Base-by-base conservation (phyloP, 2,113 vertebrate genomes). In the Chaetorhynchus papuensis region DNA sequence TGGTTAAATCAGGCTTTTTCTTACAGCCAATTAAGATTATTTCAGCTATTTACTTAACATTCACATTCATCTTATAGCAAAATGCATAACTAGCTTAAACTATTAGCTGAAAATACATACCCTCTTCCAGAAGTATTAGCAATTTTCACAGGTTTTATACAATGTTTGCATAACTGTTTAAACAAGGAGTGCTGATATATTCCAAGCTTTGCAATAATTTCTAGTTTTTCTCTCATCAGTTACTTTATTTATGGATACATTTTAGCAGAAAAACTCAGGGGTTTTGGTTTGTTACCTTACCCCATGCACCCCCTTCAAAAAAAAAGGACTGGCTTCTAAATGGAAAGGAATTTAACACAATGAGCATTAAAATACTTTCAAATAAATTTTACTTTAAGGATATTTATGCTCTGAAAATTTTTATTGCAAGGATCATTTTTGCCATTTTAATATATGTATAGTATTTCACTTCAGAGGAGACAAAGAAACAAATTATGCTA, bases 231-330 rank as follows among this genome's bases (percentile, higher is more conserved):
- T 54, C 13, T 54, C 72, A 20, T 64, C 56, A 44, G 2, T 87
- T 47, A 52, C 2, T 75, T 41, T 42, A 53, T 61, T 72, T 66
- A 52, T 90, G 19, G 9, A n/a, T 54, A 39, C 2, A 28, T 90
- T 86, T 83, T 50, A 44, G 17, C 61, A 24, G 11, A 47, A 24
- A 39, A 1, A 9, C 37, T 60, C 14, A 50, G 50, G 8, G 0
- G 31, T 65, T 74, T 44, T 72, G 1, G 4, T 81, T 59, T 78
- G 28, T 63, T 47, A 6, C 6, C 5, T 9, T 74, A 24, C 27
- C 3, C 31, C 13, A 31, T 15, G 1, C 3, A 59, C 2, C 4
- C 5, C 8, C 9, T 9, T 2, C 15, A 5, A 11, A 30, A 56
- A n/a, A 54, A 53, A 3, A 5, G 4, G 9, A 53, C 20, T 45